These are phyloP conservation scores for Eledona agricola DNA, from an alignment of 2,888 invertebrate genomes.

Conservation along the genomic window DNA sequence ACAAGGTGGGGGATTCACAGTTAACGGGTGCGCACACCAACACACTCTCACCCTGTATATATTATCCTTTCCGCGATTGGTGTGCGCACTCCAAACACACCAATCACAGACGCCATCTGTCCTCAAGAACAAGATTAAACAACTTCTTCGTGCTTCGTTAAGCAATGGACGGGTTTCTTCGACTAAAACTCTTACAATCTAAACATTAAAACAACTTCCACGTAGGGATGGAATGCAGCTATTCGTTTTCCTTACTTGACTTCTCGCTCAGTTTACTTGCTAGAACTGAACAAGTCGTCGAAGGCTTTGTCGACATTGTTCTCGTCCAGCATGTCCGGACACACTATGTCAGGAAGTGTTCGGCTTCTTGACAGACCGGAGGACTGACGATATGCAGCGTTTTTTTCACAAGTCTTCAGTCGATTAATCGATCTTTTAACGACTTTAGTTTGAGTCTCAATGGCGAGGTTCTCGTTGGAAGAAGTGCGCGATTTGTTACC, in stretches of 20 bases:
- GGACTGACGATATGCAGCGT: constrained; percentile 56
- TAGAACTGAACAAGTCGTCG: constrained; percentile 77
- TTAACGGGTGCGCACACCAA: constrained; percentile 62
- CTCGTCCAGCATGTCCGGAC: constrained; percentile 74
- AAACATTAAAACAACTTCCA: constrained; percentile 32
- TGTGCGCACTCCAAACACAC: constrained; percentile 54
- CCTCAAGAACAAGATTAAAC: constrained; percentile 36
- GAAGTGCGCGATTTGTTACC: constrained; percentile 59
- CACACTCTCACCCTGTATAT: constrained; percentile 48
- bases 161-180: constrained; percentile 30
- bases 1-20: constrained; percentile 37
- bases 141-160: constrained; percentile 34
- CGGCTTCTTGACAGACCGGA: constrained; percentile 74
- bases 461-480: constrained; percentile 24
- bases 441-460: constrained; percentile 40
- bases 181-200: constrained; percentile 36
- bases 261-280: constrained; percentile 48
- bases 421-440: constrained; percentile 59
- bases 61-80: constrained; percentile 44
- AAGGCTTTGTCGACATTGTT: constrained; percentile 88
- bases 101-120: constrained; percentile 48
- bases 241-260: constrained; percentile 20
- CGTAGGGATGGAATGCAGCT: constrained; percentile 34
- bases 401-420: constrained; percentile 65
- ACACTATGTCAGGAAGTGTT: constrained; percentile 78